Conservation (phyloP, 2,113 vertebrate genomes). For the Vulpes ferrilata region DNA sequence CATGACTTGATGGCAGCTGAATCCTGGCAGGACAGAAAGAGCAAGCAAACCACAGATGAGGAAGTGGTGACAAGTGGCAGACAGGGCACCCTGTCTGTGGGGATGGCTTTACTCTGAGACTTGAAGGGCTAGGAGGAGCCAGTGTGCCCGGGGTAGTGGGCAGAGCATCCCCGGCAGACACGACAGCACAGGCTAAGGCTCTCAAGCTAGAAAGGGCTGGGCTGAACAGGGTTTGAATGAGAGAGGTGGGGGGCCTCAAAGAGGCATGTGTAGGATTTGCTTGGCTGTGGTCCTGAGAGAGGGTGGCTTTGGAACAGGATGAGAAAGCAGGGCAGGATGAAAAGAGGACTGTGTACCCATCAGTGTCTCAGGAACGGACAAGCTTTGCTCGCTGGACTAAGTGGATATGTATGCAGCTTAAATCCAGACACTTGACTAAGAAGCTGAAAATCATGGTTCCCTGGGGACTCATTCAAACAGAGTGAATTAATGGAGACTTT, state of each 20-base stretch:
- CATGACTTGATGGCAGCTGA: background rate
- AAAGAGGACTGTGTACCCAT: background rate
- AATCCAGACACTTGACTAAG: constrained; percentile 41
- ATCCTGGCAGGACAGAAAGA: background rate
- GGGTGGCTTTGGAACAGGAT: background rate
- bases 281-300: background rate
- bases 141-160: background rate
- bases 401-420: background rate
- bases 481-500: constrained; percentile 15
- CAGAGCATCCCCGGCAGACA: background rate
- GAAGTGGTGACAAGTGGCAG: background rate
- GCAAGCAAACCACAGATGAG: background rate
- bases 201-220: background rate
- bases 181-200: background rate
- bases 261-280: background rate
- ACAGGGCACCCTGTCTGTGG: background rate
- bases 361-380: background rate
- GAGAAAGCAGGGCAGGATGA: background rate
- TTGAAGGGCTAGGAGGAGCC: background rate
- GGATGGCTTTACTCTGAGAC: background rate
- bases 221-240: background rate
- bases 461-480: background rate
- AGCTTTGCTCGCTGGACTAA: background rate
- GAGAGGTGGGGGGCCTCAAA: accelerated
- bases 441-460: background rate